phyloP scores from a whole-genome alignment of 2,888 invertebrate species.

The Ectemnius continuus region DNA sequence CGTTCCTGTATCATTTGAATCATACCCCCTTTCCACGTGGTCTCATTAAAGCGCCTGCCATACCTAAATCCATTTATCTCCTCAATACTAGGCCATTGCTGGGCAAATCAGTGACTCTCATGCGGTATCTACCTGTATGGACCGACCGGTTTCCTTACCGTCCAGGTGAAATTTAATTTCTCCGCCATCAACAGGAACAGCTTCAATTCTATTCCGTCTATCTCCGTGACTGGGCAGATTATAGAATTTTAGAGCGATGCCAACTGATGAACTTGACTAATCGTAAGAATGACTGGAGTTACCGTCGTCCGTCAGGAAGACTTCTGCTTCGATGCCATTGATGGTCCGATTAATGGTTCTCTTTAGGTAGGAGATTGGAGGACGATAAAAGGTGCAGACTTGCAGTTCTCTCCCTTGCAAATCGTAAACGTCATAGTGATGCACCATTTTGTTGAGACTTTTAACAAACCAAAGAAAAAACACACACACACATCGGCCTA shows the following conservation, averaged over 20 bases:
- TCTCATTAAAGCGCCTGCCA: constrained; percentile 61
- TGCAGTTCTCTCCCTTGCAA: constrained; percentile 64
- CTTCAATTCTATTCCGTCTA: constrained; percentile 69
- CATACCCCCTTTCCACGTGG: constrained; percentile 67
- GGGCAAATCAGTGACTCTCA: background rate
- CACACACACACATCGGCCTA: background rate
- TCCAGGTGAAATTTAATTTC: constrained; percentile 70
- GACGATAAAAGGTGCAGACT: constrained; percentile 62
- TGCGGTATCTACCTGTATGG: constrained; percentile 52
- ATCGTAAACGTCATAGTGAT: constrained; percentile 52
- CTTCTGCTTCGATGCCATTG: constrained; percentile 56
- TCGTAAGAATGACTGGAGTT: constrained; percentile 17
- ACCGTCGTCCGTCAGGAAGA: constrained; percentile 63
- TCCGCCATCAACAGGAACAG: constrained; percentile 68
- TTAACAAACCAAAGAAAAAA: background rate
- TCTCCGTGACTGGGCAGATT: constrained; percentile 39
- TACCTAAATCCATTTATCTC: constrained; percentile 53
- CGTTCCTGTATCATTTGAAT: constrained; percentile 54
- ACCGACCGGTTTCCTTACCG: constrained; percentile 60
- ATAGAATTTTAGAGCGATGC: no score
- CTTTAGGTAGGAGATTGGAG: constrained; percentile 67
- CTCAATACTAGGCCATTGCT: no score
- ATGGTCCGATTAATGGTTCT: constrained; percentile 59
- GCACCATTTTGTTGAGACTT: constrained; percentile 55
- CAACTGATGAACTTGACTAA: no score